A percentile compares a stretch with the other conserved stretches of the same genome.
These are phyloP conservation scores for Sycophila texana DNA, from an alignment of 2,888 invertebrate species.

Conservation along the genomic window DNA sequence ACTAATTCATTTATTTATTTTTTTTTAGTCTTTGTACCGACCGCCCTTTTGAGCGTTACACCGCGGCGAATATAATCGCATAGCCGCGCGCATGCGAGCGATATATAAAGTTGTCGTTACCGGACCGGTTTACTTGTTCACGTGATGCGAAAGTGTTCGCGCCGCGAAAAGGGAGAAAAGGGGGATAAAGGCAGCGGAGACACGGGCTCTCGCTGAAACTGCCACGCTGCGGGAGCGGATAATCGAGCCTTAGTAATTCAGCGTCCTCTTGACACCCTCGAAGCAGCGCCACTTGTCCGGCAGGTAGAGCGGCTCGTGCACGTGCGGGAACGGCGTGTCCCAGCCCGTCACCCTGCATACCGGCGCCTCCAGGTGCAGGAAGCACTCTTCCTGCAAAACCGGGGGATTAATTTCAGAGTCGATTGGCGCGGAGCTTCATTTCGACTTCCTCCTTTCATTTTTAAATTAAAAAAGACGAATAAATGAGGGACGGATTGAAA, in stretches of 20 bases:
- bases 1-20: background rate
- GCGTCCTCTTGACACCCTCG: conserved; percentile 85
- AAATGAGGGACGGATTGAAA: too few species aligned
- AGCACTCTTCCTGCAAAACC: conserved; percentile 88
- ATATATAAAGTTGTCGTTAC: conserved; percentile 55
- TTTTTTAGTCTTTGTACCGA: background rate
- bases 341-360: conserved; percentile 93
- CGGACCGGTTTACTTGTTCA: conserved; percentile 56
- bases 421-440: background rate
- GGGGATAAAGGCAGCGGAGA: conserved; percentile 42
- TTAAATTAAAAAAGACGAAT: too few species aligned
- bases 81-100: conserved; percentile 23
- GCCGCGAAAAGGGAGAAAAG: conserved; percentile 37
- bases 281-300: conserved; percentile 96
- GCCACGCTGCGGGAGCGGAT: conserved; percentile 26
- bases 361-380: conserved; percentile 95
- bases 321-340: conserved; percentile 98
- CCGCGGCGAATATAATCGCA: conserved; percentile 37
- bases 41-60: conserved; percentile 51
- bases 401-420: background rate
- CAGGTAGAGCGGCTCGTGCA: conserved; percentile 96
- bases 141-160: conserved; percentile 57
- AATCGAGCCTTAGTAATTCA: conserved; percentile 81
- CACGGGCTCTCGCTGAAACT: conserved; percentile 49
- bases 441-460: background rate